A percentile compares a stretch with the other conserved stretches of the same genome.
phyloP scores from a whole-genome alignment of 2,113 vertebrate genomes.

The Heliornis fulica region DNA sequence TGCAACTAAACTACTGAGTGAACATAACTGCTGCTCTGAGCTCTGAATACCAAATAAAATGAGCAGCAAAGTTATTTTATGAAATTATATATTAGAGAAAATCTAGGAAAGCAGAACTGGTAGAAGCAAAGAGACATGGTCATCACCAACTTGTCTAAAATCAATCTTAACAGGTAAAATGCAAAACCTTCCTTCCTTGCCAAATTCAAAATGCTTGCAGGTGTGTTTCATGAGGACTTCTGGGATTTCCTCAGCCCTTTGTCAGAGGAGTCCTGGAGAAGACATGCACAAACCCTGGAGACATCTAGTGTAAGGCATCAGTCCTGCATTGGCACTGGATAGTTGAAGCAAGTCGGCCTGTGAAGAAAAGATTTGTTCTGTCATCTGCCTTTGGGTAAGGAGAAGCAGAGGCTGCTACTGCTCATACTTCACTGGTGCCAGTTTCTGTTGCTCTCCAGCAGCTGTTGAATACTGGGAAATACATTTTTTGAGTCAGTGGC shows the following conservation, averaged over 20 bases:
- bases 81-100: neutral
- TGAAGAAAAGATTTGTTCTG: constrained; percentile 50
- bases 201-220: constrained; percentile 49
- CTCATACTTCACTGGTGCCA: neutral
- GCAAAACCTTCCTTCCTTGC: neutral
- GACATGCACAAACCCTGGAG: constrained; percentile 30
- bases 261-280: constrained; percentile 42
- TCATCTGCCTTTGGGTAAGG: constrained; percentile 34
- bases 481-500: neutral
- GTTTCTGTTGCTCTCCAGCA: constrained; percentile 1
- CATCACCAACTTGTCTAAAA: neutral
- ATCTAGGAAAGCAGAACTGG: neutral
- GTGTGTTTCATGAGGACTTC: constrained; percentile 47
- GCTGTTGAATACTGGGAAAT: neutral
- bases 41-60: neutral
- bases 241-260: constrained; percentile 45
- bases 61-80: neutral
- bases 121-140: neutral
- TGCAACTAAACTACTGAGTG: neutral
- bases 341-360: neutral
- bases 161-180: neutral
- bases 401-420: constrained; percentile 22
- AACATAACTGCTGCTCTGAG: neutral
- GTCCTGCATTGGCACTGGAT: constrained; percentile 14
- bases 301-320: constrained; percentile 41